Evolutionary conservation across 2,888 invertebrate genomes (phyloP).

Genomic region (Dugesia japonica): DNA sequence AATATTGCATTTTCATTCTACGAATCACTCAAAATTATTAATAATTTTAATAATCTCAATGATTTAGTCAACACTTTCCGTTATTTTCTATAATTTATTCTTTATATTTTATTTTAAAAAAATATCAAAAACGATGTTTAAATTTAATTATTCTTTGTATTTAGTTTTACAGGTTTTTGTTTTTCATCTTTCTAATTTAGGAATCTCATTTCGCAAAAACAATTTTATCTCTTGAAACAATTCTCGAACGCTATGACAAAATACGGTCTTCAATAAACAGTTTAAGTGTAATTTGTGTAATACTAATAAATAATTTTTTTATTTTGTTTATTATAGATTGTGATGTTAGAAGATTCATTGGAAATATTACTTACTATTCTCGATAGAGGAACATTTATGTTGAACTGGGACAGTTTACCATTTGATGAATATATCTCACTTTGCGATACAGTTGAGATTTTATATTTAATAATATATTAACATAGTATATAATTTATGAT

Average conservation of each 20-base stretch:
- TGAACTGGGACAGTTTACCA: slow-evolving; percentile 29
- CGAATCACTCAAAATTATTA: no score
- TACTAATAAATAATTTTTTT: neutral
- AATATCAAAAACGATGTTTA: no score
- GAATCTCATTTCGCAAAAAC: neutral
- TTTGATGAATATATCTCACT: slow-evolving; percentile 13
- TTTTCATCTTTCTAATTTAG: neutral
- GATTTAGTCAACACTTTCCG: no score
- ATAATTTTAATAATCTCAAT: no score
- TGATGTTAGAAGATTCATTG: neutral
- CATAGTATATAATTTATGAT: no score
- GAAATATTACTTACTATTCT: neutral
- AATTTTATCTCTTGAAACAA: neutral
- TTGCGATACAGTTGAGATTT: neutral
- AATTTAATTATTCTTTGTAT: no score
- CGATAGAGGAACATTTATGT: slow-evolving; percentile 22
- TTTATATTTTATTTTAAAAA: no score
- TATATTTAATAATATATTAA: no score
- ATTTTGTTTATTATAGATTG: slow-evolving; percentile 13
- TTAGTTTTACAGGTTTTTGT: no score
- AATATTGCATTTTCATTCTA: no score
- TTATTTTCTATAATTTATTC: no score
- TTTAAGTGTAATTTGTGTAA: neutral
- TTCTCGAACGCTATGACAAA: neutral
- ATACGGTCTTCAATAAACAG: neutral